phyloP scores from a whole-genome alignment of 2,113 vertebrate species.

The Cervus canadensis region DNA sequence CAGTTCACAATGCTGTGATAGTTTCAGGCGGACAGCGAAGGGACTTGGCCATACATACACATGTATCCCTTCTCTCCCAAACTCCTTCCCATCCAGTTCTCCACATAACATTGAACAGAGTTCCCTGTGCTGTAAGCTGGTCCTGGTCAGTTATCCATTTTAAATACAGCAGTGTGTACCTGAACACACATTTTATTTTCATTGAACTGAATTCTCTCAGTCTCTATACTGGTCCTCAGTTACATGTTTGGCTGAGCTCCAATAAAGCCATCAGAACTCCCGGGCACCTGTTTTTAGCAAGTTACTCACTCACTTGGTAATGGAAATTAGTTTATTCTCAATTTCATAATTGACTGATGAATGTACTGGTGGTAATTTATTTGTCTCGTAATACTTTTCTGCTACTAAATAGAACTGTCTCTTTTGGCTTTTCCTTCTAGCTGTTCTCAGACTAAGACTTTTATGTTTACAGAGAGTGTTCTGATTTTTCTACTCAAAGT shows the following conservation, averaged over 20 bases:
- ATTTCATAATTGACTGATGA: conserved; percentile 33
- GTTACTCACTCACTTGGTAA: neutral
- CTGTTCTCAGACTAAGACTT: neutral
- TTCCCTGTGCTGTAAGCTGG: neutral
- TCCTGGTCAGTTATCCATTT: neutral
- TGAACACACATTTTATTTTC: neutral
- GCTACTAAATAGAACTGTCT: neutral
- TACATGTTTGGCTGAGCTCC: neutral
- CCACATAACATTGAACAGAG: neutral
- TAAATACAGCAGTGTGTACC: neutral
- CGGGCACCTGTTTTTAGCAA: neutral
- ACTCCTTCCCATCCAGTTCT: neutral
- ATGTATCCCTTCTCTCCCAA: neutral
- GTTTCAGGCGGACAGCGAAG: neutral
- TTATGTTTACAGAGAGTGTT: conserved; percentile 13
- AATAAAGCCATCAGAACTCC: neutral
- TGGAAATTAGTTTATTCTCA: conserved; percentile 37
- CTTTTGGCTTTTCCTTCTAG: neutral
- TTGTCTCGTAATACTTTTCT: conserved; percentile 29
- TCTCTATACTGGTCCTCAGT: neutral
- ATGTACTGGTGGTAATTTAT: neutral
- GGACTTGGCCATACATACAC: neutral
- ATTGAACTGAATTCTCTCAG: neutral
- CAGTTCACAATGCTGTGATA: neutral
- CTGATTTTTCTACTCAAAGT: neutral